These are phyloP conservation scores for Numenius arquata DNA, from an alignment of 2,113 vertebrate species.

Conservation along the genomic window DNA sequence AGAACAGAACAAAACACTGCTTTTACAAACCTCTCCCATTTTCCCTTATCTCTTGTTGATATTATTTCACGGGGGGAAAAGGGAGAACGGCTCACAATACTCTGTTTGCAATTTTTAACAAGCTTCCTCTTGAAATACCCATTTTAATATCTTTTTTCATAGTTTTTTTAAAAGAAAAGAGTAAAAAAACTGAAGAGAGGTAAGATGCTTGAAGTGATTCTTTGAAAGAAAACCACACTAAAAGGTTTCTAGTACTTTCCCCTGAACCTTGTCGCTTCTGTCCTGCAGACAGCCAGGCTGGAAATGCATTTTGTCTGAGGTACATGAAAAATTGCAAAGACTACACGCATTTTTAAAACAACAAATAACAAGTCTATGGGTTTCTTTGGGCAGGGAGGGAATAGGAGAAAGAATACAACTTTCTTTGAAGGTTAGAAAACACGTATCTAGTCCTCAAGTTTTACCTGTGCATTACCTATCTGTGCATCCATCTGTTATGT, in stretches of 20 bases:
- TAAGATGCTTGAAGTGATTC: not conserved
- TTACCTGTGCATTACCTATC: not conserved
- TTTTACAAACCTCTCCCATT: not conserved
- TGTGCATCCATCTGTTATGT: not conserved
- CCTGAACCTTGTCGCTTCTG: not conserved
- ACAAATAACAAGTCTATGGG: not conserved
- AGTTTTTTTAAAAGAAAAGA: not conserved
- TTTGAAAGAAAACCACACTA: not conserved
- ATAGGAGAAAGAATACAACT: not conserved
- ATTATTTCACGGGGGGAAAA: not conserved
- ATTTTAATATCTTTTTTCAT: not conserved
- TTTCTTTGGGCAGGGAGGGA: not conserved
- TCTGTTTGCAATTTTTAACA: not conserved
- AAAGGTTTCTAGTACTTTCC: not conserved
- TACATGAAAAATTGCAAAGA: not conserved
- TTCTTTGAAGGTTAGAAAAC: not conserved
- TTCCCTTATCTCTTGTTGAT: not conserved
- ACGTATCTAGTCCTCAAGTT: not conserved
- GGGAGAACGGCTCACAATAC: not conserved
- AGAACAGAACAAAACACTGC: not conserved
- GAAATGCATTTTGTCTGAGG: not conserved
- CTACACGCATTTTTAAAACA: not conserved
- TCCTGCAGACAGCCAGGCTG: not conserved
- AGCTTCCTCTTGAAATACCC: not conserved
- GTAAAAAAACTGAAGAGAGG: not conserved